phyloP scores from a whole-genome alignment of 37 sponge, comb jelly and placozoan species.

The Diacarnus erythraeanus region DNA sequence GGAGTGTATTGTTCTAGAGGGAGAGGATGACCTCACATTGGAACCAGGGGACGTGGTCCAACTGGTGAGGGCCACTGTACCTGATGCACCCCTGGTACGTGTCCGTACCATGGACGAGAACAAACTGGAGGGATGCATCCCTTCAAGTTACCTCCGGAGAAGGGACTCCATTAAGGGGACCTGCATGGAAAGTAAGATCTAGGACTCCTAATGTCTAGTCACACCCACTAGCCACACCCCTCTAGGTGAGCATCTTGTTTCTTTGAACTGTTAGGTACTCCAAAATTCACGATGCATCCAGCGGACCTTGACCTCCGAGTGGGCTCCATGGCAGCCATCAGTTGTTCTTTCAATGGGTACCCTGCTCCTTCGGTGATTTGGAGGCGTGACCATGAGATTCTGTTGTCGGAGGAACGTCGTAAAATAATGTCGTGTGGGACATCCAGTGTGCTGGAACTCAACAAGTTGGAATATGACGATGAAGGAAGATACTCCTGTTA shows the following conservation, averaged over 20 bases:
- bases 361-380: slow-evolving; percentile 69
- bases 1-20: slow-evolving; percentile 78
- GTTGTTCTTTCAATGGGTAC: slow-evolving; percentile 74
- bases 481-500: slow-evolving; percentile 64
- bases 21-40: slow-evolving; percentile 56
- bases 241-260: too few species aligned
- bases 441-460: slow-evolving; percentile 60
- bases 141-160: slow-evolving; percentile 40
- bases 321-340: slow-evolving; percentile 58
- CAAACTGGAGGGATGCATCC: slow-evolving; percentile 47
- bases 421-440: slow-evolving; percentile 48
- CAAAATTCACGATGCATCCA: slow-evolving; percentile 64
- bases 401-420: background rate
- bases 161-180: slow-evolving; percentile 19
- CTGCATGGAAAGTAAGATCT: slow-evolving; percentile 23
- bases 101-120: slow-evolving; percentile 36
- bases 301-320: slow-evolving; percentile 27
- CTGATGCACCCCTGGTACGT: background rate
- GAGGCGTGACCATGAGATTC: slow-evolving; percentile 33
- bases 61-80: slow-evolving; percentile 31
- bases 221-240: background rate
- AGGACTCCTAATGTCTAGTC: background rate
- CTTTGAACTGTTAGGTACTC: slow-evolving; percentile 53
- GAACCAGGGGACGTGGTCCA: slow-evolving; percentile 71
- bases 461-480: slow-evolving; percentile 32